Evolutionary conservation across 2,888 invertebrate genomes (phyloP).

Genomic region (Xiphydria camelus): DNA sequence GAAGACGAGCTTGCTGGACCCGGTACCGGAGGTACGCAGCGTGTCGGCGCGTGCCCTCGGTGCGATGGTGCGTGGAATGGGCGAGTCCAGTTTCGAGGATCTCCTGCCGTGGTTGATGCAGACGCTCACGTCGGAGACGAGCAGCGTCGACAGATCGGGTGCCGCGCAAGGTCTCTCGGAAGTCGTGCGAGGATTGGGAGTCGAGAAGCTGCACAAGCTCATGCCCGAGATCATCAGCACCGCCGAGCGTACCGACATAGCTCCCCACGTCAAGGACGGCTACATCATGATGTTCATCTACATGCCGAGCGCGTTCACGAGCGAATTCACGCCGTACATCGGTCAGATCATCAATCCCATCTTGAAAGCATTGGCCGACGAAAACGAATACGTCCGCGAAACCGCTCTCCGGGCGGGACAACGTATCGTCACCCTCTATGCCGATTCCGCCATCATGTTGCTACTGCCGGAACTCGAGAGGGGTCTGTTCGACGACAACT

Average conservation of each 20-base stretch:
- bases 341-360: constrained; percentile 97
- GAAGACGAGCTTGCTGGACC: constrained; percentile 93
- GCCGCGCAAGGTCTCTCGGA: constrained; percentile 97
- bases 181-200: constrained; percentile 94
- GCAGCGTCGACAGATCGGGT: constrained; percentile 93
- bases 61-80: constrained; percentile 97
- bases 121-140: constrained; percentile 91
- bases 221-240: constrained; percentile 98
- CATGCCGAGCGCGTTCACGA: constrained; percentile 95
- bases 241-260: constrained; percentile 89
- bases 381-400: constrained; percentile 97
- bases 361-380: constrained; percentile 95
- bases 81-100: constrained; percentile 94
- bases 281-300: constrained; percentile 99
- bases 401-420: constrained; percentile 97
- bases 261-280: constrained; percentile 97
- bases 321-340: constrained; percentile 93
- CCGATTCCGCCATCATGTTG: constrained; percentile 90
- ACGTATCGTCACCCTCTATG: constrained; percentile 93
- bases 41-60: constrained; percentile 96
- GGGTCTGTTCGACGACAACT: constrained; percentile 97
- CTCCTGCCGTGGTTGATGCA: constrained; percentile 98
- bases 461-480: constrained; percentile 91
- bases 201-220: constrained; percentile 90
- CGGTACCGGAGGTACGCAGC: constrained; percentile 94